A percentile compares a stretch with the other conserved stretches of the same genome.
Conservation (phyloP, 2,888 invertebrate genomes). For the Calephelis perditalis region DNA sequence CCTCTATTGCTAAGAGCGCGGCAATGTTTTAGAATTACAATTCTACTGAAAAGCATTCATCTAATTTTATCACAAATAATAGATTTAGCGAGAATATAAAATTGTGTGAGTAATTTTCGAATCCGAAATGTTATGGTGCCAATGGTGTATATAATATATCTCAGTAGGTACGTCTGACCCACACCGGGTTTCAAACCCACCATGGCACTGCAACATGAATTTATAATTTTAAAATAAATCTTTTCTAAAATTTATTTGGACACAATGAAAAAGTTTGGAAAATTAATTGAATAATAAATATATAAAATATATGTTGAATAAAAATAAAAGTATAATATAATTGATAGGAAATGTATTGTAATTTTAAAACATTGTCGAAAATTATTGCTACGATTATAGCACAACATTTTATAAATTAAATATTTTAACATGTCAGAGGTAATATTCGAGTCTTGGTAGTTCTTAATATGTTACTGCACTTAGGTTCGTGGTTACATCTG, state of each 20-base stretch:
- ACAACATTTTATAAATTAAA: constrained; percentile 10
- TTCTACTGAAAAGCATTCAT: background rate
- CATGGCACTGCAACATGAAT: too few relatives aligned
- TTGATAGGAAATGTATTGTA: background rate
- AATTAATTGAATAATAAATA: too few relatives aligned
- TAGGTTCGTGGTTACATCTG: too few relatives aligned
- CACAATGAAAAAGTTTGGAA: background rate
- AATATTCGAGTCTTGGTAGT: constrained; percentile 1
- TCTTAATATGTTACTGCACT: background rate
- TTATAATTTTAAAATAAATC: background rate
- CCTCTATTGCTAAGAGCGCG: constrained; percentile 40
- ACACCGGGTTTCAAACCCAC: too few relatives aligned
- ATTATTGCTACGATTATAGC: constrained; percentile 12
- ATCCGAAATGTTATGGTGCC: too few relatives aligned
- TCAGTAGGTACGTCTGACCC: too few relatives aligned
- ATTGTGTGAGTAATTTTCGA: background rate
- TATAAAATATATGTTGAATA: too few relatives aligned
- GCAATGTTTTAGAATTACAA: constrained; percentile 1
- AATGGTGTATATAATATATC: too few relatives aligned
- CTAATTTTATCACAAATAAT: background rate
- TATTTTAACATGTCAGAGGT: constrained; percentile 1
- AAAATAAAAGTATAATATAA: too few relatives aligned
- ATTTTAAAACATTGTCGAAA: constrained; percentile 1
- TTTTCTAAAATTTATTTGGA: background rate
- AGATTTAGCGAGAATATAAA: background rate